Percentiles rank a stretch among this genome's conserved stretches.
These are phyloP conservation scores for Brachyistius frenatus DNA, from an alignment of 2,113 vertebrate genomes.

Conservation along the genomic window DNA sequence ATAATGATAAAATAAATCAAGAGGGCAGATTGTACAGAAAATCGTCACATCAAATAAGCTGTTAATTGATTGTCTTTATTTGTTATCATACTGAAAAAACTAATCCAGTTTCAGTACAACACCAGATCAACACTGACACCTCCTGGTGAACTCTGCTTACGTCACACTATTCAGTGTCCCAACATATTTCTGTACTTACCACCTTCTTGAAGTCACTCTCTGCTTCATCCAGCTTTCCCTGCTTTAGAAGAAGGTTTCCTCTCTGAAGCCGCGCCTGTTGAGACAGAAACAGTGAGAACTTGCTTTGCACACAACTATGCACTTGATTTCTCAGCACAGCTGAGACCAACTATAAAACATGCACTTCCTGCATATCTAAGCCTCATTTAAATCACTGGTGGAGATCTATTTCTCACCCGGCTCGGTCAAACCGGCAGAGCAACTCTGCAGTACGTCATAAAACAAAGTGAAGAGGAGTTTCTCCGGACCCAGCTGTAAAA, in stretches of 20 bases:
- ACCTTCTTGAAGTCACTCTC: constrained; percentile 96
- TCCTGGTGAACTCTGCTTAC: constrained; percentile 49
- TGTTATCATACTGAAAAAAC: neutral
- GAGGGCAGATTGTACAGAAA: neutral
- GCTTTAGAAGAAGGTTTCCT: constrained; percentile 94
- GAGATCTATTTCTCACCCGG: neutral
- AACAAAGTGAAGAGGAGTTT: neutral
- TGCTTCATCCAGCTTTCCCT: constrained; percentile 95
- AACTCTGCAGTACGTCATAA: neutral
- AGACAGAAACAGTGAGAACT: neutral
- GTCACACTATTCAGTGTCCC: neutral
- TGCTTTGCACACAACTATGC: constrained; percentile 4
- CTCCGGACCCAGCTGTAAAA: neutral
- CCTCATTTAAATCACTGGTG: neutral
- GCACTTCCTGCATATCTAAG: neutral
- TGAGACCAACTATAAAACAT: neutral
- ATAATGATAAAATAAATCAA: neutral
- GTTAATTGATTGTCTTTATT: neutral
- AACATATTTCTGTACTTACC: constrained; percentile 82
- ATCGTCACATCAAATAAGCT: neutral
- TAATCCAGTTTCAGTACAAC: neutral
- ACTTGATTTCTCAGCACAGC: constrained; percentile 26
- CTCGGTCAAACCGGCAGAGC: neutral
- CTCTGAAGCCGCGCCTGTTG: constrained; percentile 94
- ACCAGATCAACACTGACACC: constrained; percentile 69